phyloP scores from a whole-genome alignment of 2,888 invertebrate species.

The Byasa hedistus region DNA sequence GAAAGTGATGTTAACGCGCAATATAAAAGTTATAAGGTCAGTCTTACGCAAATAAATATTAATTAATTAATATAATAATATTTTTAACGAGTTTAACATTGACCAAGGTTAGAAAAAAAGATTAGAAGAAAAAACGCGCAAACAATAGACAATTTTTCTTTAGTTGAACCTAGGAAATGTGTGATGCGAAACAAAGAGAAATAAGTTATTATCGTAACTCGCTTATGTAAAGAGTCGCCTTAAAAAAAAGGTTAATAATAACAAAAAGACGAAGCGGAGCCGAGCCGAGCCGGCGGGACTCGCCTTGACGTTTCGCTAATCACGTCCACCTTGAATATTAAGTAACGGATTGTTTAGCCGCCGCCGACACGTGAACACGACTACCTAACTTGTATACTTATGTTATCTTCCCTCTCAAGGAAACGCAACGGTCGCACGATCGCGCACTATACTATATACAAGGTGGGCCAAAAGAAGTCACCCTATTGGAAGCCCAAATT shows the following conservation, averaged over 20 bases:
- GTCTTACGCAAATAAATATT: background rate
- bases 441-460: slow-evolving; percentile 1
- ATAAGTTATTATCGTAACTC: background rate
- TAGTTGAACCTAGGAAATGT: too few species aligned
- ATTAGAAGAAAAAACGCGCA: background rate
- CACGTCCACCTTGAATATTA: slow-evolving; percentile 76
- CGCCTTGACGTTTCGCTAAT: slow-evolving; percentile 75
- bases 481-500: too few species aligned
- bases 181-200: background rate
- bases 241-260: slow-evolving; percentile 14
- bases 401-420: slow-evolving; percentile 36
- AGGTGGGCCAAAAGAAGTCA: too few species aligned
- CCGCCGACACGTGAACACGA: slow-evolving; percentile 35
- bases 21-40: background rate
- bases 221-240: background rate
- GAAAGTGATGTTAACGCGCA: too few species aligned
- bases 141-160: background rate
- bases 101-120: background rate
- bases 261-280: slow-evolving; percentile 28
- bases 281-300: slow-evolving; percentile 48
- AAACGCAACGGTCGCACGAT: slow-evolving; percentile 29
- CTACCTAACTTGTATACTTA: slow-evolving; percentile 31
- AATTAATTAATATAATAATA: background rate
- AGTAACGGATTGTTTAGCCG: slow-evolving; percentile 68
- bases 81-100: background rate